These are phyloP conservation scores for Trinectes maculatus DNA, from an alignment of 2,113 vertebrate genomes.

Conservation along the genomic window DNA sequence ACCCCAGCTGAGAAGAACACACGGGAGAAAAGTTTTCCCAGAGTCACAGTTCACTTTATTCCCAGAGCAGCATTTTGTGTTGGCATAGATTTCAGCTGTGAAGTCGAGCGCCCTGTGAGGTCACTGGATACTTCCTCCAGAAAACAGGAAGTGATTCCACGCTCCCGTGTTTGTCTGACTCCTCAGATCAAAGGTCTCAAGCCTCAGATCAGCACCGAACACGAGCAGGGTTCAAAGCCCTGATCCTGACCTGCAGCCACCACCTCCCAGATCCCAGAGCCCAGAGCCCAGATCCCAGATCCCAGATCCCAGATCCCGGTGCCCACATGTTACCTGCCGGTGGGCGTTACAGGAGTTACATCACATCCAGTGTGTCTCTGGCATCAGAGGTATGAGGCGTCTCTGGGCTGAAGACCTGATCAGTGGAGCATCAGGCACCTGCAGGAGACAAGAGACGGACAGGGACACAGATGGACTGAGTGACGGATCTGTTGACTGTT, in stretches of 20 bases:
- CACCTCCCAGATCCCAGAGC: neutral
- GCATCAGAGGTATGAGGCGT: neutral
- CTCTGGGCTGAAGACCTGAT: neutral
- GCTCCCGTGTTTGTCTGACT: neutral
- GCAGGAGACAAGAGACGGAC: neutral
- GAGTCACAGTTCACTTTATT: conserved; percentile 12
- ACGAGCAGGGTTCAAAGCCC: neutral
- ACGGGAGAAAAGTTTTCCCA: conserved; percentile 5
- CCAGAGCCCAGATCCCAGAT: neutral
- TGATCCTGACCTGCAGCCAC: conserved; percentile 7
- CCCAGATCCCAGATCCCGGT: too few relatives aligned
- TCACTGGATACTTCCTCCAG: conserved; percentile 1
- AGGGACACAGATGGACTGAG: rapidly evolving
- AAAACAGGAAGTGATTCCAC: conserved; percentile 3
- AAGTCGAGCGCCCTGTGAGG: neutral
- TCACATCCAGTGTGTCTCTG: neutral
- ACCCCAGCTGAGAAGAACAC: neutral
- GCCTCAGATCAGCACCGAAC: neutral
- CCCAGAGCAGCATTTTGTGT: conserved; percentile 16
- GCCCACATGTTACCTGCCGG: too few relatives aligned
- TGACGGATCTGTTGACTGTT: too few relatives aligned
- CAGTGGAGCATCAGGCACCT: conserved; percentile 14
- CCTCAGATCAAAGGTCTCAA: conserved; percentile 11
- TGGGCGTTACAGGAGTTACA: neutral
- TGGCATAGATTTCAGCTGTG: neutral